Base-by-base conservation (phyloP, 2,113 vertebrate species). In the Hyperopisus bebe region DNA sequence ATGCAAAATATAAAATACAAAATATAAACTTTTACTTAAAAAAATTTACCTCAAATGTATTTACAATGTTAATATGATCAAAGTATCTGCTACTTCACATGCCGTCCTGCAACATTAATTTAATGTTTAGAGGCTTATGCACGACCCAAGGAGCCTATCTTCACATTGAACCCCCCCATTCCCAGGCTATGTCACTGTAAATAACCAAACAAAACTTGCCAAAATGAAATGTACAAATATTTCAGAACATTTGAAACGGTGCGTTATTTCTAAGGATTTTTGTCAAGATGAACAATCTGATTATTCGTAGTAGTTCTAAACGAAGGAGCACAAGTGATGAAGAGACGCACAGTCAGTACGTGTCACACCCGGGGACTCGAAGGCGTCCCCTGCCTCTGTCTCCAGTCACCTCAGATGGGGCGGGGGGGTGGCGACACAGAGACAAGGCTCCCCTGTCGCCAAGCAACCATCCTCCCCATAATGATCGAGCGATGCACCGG, bases 11-110 rank as follows among this genome's bases (percentile, higher is more conserved):
- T 94, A 95, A 89, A 93, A 94, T 95, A 95, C 91, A 95, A 96
- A 95, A 95, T 95, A 94, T 94, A 95, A 66, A 55, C 94, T 93
- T 88, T 94, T 94, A 92, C 90, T 94, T 92, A 91, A 87, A 94
- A 91, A 95, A 94, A 42, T 53, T 87, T 39, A 93, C 91, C 87
- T 94, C 92, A 91, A 94, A 94, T 93, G 92, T 90, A 93, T 94
- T 92, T 96, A 96, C 95, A 96, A 91, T 46, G 89, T 93, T 89
- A 93, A 94, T 92, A 51, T 44, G 86, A 88, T n/a, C 90, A 88
- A 91, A 94, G 92, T 91, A n/a, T 90, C 91, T 92, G 58, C 92
- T 89, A 93, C 50, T 93, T 91, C 91, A 93, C 77, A 62, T 91
- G 92, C 89, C 91, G 53, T 89, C 87, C 90, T 92, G 93, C 90